Percentiles rank a stretch among this genome's conserved stretches.
phyloP scores from a whole-genome alignment of 53 echinoderm and acorn worm genomes.

The Actinopyga echinites region DNA sequence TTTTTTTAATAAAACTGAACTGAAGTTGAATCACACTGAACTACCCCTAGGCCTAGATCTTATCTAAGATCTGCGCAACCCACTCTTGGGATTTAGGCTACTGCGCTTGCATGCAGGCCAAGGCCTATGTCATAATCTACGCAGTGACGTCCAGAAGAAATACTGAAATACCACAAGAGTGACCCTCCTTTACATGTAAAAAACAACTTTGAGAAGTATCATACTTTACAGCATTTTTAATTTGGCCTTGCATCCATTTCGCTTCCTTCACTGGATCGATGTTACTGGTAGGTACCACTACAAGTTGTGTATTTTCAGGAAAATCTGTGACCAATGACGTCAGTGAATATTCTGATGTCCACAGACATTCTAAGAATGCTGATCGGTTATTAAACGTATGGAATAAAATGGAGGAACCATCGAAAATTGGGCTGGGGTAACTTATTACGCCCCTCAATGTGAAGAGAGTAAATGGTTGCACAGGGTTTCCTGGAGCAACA shows the following conservation, averaged over 20 bases:
- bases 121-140: too few relatives aligned
- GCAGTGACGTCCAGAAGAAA: too few relatives aligned
- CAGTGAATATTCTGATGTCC: constrained; percentile 71
- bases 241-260: constrained; percentile 73
- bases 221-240: constrained; percentile 27
- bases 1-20: too few relatives aligned
- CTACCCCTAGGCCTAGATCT: too few relatives aligned
- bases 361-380: constrained; percentile 79
- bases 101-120: too few relatives aligned
- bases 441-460: constrained; percentile 61
- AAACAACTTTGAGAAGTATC: neutral
- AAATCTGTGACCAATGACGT: constrained; percentile 37
- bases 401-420: constrained; percentile 66
- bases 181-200: too few relatives aligned
- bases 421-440: constrained; percentile 58
- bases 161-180: too few relatives aligned
- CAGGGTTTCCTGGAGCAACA: constrained; percentile 57
- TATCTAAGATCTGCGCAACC: too few relatives aligned
- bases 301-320: constrained; percentile 65
- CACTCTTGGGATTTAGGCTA: too few relatives aligned
- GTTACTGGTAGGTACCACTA: constrained; percentile 71
- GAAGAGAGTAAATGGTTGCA: constrained; percentile 56
- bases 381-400: constrained; percentile 81
- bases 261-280: constrained; percentile 56
- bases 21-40: too few relatives aligned